Evolutionary conservation across 1,140 invertebrate genomes (phyloP).

Genomic region (Drosophila aff.): DNA sequence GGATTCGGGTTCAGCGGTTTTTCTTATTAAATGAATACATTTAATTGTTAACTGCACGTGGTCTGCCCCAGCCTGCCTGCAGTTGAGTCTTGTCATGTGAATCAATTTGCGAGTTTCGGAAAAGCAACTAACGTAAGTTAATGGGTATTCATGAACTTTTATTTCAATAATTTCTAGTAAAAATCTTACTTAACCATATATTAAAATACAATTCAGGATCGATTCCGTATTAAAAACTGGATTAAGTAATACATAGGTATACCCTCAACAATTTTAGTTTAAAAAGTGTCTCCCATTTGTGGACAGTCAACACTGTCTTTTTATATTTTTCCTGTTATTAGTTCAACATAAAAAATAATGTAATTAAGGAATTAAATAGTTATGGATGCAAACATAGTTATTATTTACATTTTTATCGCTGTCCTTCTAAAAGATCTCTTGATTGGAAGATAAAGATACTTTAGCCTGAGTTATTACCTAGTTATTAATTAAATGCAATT

Average conservation of each 20-base stretch:
- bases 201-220: neutral
- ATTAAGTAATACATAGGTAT: neutral
- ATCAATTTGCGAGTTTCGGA: conserved; percentile 5
- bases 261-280: neutral
- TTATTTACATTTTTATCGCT: conserved; percentile 4
- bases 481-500: conserved; percentile 21
- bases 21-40: conserved; percentile 33
- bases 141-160: neutral
- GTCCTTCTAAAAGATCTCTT: conserved; percentile 3
- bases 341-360: neutral
- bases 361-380: neutral
- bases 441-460: conserved; percentile 6
- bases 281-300: neutral
- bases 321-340: neutral
- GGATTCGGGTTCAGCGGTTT: conserved; percentile 26
- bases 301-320: neutral
- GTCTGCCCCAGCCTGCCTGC: conserved; percentile 3
- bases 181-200: neutral
- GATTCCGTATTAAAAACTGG: no score
- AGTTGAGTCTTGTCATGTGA: conserved; percentile 29
- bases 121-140: neutral
- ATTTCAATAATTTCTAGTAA: neutral
- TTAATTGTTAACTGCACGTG: conserved; percentile 37
- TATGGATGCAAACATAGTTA: neutral
- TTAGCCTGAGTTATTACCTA: conserved; percentile 12